Base-by-base conservation (phyloP, 2,113 vertebrate species). In the Sula dactylatra region DNA sequence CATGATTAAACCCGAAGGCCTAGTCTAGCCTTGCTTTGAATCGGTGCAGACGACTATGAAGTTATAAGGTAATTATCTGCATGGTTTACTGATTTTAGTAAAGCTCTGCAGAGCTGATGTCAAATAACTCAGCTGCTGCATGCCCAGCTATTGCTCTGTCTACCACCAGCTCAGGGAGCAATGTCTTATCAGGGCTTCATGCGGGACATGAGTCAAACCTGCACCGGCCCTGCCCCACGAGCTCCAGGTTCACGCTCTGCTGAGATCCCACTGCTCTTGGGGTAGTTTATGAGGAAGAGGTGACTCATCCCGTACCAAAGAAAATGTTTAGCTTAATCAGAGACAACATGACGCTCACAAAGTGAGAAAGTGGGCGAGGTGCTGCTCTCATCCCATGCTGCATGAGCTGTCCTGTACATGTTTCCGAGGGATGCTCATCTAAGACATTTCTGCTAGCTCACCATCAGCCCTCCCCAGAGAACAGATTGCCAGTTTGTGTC, bases 41-140 rank as follows among this genome's bases (percentile, higher is more conserved):
- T 4, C 3, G 3, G 29, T 36, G 49, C 32, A 10, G 14, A 8
- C 0, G 3, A 2, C 8, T 7, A 1, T 1, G 6, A 7, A 49
- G 64, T 16, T 16, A 4, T 3, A 47, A 21, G 17, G 36, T 10
- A 11, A 22, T 17, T 16, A 4, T 11, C 65, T 58, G 47, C 40
- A 65, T 0, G 7, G 54, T 17, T n/a, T 67, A 13, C 9, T 32
- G 12, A 6, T 55, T 49, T n/a, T 8, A 56, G 44, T 4, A 24
- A 10, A 38, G 19, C 10, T 15, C 29, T 6, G 17, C 18, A 22
- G 36, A 76, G n/a, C 12, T 10, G 38, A 66, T 14, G 21, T 6
- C 20, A n/a, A 27, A 12, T 7, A 58, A 15, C 8, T 4, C 7
- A 6, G n/a, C 9, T 24, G 31, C 47, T 13, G 42, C 26, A 3